Conservation (phyloP, 2,888 invertebrate species). For the Epicampocera succincta region DNA sequence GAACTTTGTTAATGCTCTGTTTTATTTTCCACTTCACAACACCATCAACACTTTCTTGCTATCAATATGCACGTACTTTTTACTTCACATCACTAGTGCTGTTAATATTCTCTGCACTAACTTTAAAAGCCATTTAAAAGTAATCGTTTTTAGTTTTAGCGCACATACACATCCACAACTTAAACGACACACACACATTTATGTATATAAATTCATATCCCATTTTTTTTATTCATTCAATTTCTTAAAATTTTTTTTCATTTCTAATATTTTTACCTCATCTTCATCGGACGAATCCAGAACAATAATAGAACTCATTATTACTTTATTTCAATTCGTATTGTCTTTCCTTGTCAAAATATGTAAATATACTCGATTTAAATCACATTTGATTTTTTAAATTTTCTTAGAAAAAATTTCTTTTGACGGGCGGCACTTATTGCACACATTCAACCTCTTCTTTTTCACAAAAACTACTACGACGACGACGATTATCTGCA, state of each 20-base stretch:
- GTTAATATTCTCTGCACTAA: constrained; percentile 38
- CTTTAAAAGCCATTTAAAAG: constrained; percentile 54
- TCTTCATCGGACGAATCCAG: constrained; percentile 81
- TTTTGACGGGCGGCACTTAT: constrained; percentile 69
- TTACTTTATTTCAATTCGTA: not conserved
- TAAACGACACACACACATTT: constrained; percentile 46
- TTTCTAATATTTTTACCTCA: constrained; percentile 77
- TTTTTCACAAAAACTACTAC: constrained; percentile 69
- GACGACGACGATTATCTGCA: constrained; percentile 70
- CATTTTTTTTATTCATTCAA: constrained; percentile 54
- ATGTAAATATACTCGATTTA: constrained; percentile 22
- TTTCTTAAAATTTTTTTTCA: constrained; percentile 62
- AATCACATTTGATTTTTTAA: constrained; percentile 19
- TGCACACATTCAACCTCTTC: constrained; percentile 70
- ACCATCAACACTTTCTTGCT: constrained; percentile 52
- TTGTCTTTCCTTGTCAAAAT: constrained; percentile 32
- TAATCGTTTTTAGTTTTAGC: constrained; percentile 62
- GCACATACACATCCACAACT: constrained; percentile 55
- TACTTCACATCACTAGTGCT: constrained; percentile 57
- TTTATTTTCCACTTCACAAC: constrained; percentile 57
- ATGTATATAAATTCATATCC: constrained; percentile 11
- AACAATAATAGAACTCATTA: constrained; percentile 79
- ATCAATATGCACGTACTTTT: not conserved
- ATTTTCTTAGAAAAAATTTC: constrained; percentile 66
- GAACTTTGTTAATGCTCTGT: constrained; percentile 33